Evolutionary conservation across 2,888 invertebrate genomes (phyloP), one percentile per base, ranked within the genome.

Genomic region (Onthophagus sagittarius): DNA sequence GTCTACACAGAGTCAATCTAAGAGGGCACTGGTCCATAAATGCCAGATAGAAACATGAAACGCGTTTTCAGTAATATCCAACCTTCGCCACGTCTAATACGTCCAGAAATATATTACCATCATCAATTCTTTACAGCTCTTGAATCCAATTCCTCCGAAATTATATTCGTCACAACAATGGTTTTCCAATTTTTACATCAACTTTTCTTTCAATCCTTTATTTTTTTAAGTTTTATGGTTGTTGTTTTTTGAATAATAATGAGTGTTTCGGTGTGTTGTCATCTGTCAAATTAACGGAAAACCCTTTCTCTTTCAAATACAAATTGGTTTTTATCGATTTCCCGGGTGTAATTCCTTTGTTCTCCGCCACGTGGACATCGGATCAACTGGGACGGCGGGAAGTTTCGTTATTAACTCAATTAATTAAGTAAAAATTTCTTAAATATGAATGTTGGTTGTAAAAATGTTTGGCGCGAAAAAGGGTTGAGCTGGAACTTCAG

Each of bases 11-110:
- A 79, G 79, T 81, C 80, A 81, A 82, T 82, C 81, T 81, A 77
- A 80, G 78, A 77, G 79, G 79, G 80, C 82, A 82, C 80, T 82
- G 80, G 82, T 79, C 82, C 82, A 81, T 83, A 82, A 82, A 82
- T 81, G 81, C 81, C 80, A 82, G 82, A 83, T 82, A 82, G 82
- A 81, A 81, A 82, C 80, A 79, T 80, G 78, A 74, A 74, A 74
- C 72, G 69, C 14, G 67, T 67, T 67, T 67, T 67, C 15, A 67
- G 67, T 31, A 67, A 67, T 67, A 67, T 67, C 67, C 32, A 31
- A 67, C 67, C 39, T 53, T 53, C 39, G 39, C 39, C 39, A 53
- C 39, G 39, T 53, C 39, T 53, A 53, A 53, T 53, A 53, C 39
- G 39, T 11, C 39, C 39, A 53, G 39, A 53, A 53, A 53, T 53